These are phyloP conservation scores for Acronicta leporina DNA, from an alignment of 2,888 invertebrate genomes.

Conservation along the genomic window DNA sequence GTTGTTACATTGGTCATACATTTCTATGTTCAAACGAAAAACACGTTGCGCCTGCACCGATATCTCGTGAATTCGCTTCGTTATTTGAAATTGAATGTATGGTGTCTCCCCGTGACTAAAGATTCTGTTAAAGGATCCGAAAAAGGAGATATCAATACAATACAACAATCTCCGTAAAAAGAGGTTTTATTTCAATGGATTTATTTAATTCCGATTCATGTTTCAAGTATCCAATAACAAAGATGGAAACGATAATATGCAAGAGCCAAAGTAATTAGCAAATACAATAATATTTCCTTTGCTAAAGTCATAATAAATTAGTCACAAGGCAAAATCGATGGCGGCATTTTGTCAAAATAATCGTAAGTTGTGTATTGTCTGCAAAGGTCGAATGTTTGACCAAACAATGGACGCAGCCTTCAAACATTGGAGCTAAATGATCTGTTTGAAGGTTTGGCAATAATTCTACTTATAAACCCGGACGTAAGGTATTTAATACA, in stretches of 20 bases:
- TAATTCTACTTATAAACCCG: constrained; percentile 38
- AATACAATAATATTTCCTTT: constrained; percentile 8
- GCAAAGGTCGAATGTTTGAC: constrained; percentile 35
- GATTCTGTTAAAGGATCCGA: too few species aligned
- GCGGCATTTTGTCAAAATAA: constrained; percentile 22
- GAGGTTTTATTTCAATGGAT: neutral
- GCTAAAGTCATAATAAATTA: constrained; percentile 17
- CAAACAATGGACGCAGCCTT: constrained; percentile 51
- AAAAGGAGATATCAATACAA: too few species aligned
- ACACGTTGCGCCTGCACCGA: too few species aligned
- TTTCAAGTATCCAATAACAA: neutral
- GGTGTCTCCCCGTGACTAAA: too few species aligned
- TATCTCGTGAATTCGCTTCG: too few species aligned
- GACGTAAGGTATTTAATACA: constrained; percentile 30
- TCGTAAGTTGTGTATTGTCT: constrained; percentile 29
- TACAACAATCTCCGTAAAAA: too few species aligned
- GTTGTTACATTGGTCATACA: too few species aligned
- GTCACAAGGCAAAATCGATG: constrained; percentile 19
- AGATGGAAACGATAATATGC: neutral
- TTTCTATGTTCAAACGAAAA: too few species aligned
- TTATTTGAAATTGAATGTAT: too few species aligned
- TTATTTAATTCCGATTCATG: neutral
- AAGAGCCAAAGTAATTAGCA: neutral
- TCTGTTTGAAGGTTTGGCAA: constrained; percentile 43
- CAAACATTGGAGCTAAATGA: constrained; percentile 32